Evolutionary conservation across 2,113 vertebrate genomes (phyloP).

Genomic region (Rynchops niger): DNA sequence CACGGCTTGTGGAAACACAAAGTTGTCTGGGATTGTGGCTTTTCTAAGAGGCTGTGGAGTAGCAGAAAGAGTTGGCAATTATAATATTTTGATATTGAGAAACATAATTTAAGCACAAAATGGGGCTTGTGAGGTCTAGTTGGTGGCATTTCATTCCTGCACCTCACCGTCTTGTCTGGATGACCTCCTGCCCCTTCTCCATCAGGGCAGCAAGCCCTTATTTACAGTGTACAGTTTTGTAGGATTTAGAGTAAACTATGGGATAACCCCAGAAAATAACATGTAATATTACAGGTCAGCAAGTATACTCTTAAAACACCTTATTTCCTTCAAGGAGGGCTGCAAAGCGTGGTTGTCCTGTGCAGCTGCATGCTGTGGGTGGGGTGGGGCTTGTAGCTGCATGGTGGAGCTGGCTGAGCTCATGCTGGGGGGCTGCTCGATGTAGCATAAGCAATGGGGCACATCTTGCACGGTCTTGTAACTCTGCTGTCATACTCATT

Average conservation of each 20-base stretch:
- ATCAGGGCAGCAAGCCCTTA: background rate
- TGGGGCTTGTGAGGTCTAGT: background rate
- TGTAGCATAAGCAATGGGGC: background rate
- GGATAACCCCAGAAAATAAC: background rate
- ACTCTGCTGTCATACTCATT: background rate
- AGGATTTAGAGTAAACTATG: background rate
- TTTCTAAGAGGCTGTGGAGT: background rate
- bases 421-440: background rate
- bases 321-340: background rate
- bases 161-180: background rate
- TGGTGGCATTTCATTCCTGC: background rate
- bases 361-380: background rate
- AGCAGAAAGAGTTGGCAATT: background rate
- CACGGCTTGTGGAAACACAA: background rate
- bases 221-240: background rate
- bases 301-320: background rate
- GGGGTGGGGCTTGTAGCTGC: background rate
- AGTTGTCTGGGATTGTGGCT: background rate
- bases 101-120: background rate
- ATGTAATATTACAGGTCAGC: background rate
- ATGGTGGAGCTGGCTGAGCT: background rate
- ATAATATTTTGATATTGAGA: background rate
- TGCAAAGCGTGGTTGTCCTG: background rate
- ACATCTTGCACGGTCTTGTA: background rate
- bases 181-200: background rate